Base-by-base conservation (phyloP, 1,140 invertebrate genomes). In the Manduca sexta region DNA sequence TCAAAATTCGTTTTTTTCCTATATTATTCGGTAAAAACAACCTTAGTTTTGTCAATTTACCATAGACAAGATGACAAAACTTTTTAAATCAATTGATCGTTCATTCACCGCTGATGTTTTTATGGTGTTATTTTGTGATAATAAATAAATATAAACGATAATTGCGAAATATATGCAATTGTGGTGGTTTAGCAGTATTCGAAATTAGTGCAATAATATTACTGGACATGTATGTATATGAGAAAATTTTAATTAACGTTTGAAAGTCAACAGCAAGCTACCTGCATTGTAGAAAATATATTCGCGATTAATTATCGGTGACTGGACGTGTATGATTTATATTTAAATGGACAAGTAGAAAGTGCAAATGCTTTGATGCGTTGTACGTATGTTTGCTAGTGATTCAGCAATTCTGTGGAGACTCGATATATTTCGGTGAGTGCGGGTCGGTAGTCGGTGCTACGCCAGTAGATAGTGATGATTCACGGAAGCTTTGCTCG, bases 81-180 rank as follows among this genome's bases (percentile, higher is more conserved):
- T 82, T 78, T 75, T 82, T 79, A 73, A 78, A 78, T 84, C 77
- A 84, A 81, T 84, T 80, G 81, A 80, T 82, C 81, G 81, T 84
- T 84, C 81, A 84, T 84, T 84, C 81, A 84, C 78, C 78, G 74
- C 78, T 77, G 78, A 75, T 81, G 77, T 84, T 80, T 82, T 82
- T 76, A 72, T 75, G 75, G 78, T 84, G 78, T 78, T 77, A 70
- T 81, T 80, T 69, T 78, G 73, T 71, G 75, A 72, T 77, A 79
- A 82, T 74, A 81, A 81, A 78, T 78, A 79, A 84, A 77, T 74
- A 74, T 66, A 64, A 55, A 79, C 61, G 60, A 71, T 71, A 68
- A 77, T 68, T 74, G 69, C 69, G 71, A 74, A 73, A 61, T 75
- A 79, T 60, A 69, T 67, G 62, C 45, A 68, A 74, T 61, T 56